A percentile compares a stretch with the other conserved stretches of the same genome.
Evolutionary conservation across 1,140 invertebrate genomes (phyloP).

Genomic region (Drosophila bipectinata): DNA sequence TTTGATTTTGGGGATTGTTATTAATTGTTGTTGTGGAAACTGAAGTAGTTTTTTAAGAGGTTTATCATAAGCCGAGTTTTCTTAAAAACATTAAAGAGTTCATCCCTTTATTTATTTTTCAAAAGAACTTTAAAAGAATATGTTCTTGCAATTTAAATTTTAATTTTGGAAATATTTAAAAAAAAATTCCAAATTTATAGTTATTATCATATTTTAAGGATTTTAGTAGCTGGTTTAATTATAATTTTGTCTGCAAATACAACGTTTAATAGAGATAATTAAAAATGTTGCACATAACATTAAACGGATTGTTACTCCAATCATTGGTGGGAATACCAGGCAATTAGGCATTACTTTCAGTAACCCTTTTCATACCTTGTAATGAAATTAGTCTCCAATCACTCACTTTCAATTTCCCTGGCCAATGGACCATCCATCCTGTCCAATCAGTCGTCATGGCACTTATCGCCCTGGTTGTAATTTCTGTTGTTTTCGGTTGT

Average conservation of each 20-base stretch:
- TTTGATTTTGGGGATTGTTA: conserved; percentile 58
- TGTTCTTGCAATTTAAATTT: no score
- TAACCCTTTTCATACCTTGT: not conserved
- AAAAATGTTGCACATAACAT: not conserved
- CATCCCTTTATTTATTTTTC: no score
- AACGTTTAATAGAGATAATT: not conserved
- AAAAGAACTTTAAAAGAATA: no score
- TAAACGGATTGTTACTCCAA: not conserved
- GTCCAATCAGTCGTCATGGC: conserved; percentile 76
- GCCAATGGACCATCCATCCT: conserved; percentile 30
- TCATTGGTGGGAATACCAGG: no score
- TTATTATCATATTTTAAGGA: not conserved
- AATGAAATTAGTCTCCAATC: not conserved
- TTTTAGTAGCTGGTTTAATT: not conserved
- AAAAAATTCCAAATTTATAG: no score
- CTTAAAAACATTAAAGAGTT: no score
- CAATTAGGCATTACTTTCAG: no score
- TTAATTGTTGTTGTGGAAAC: not conserved
- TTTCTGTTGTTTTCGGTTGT: conserved; percentile 35
- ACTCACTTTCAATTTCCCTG: conserved; percentile 15
- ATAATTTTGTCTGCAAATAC: not conserved
- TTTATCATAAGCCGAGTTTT: no score
- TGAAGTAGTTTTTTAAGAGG: no score
- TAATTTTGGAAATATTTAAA: no score
- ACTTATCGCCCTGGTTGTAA: conserved; percentile 64